Base-by-base conservation (phyloP, 1,140 invertebrate species). In the Daktulosphaira vitifoliae region DNA sequence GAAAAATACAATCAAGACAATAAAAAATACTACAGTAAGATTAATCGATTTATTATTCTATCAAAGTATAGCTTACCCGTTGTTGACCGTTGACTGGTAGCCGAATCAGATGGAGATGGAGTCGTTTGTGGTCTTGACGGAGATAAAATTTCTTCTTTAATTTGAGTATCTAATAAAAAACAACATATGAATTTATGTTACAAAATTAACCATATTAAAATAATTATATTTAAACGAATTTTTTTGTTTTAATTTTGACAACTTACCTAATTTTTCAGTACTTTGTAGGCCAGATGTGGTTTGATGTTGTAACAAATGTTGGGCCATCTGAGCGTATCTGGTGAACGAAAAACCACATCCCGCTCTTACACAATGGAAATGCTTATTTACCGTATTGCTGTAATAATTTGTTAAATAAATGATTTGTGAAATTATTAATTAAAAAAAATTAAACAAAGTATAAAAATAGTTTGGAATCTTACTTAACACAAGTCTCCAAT, bases 311-410 rank as follows among this genome's bases (percentile, higher is more conserved):
- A 80, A 84, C 68, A 88, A 84, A 72, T 91, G 89, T 50, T 83
- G 74, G 5, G 79, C 76, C 85, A 90, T 89, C 0, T 82, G 82
- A 7, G 83, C 82, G 71, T 86, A 85, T 29, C 85, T 77, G 0
- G 88, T 82, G 72, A 89, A 90, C 2, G 83, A 84, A 69, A 85
- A 89, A 66, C 85, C 84, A 73, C 87, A 89, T 64, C 82, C 81
- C 0, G 82, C 80, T 66, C 84, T 74, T 1, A 83, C 81, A 71
- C 88, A 90, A 71, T 90, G 88, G 73, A 86, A 90, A 73, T 90
- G 88, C 9, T 84, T 77, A 69, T 84, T 86, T 1, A 82, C 74
- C 65, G 83, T 81, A 72, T 87, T 87, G 70, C 84, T 86, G 70
- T 46, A 62, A 62, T 33, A 33, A 33, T 33, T 6, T n/a, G n/a